These are phyloP conservation scores for Narcine bancroftii DNA, from an alignment of 2,113 vertebrate species.

Conservation along the genomic window DNA sequence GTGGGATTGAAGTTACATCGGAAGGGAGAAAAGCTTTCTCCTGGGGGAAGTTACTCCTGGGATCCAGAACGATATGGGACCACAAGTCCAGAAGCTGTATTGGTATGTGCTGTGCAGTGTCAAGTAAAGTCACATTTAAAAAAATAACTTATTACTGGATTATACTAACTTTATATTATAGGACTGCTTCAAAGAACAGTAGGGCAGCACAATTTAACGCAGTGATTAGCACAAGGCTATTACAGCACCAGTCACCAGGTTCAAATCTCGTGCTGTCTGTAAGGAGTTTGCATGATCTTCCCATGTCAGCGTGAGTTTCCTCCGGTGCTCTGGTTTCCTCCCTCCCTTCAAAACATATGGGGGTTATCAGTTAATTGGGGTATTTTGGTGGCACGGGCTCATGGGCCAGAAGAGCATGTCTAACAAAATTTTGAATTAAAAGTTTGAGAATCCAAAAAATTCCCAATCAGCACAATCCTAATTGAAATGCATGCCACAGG, in stretches of 20 bases:
- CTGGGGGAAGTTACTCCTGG: slow-evolving; percentile 53
- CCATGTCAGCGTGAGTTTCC: no score
- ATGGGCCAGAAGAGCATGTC: no score
- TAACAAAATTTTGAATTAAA: no score
- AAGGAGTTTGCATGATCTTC: no score
- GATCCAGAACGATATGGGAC: slow-evolving; percentile 49
- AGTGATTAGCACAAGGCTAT: no score
- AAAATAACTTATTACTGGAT: neutral
- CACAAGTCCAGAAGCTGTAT: slow-evolving; percentile 70
- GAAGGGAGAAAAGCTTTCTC: slow-evolving; percentile 69
- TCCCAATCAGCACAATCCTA: neutral
- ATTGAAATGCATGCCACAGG: neutral
- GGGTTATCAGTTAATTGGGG: no score
- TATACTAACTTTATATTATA: neutral
- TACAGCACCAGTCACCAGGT: no score
- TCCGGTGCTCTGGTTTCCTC: no score
- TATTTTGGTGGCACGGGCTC: no score
- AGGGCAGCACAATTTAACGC: neutral
- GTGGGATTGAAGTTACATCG: slow-evolving; percentile 86
- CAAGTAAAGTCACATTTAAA: neutral
- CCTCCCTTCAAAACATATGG: no score
- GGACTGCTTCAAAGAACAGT: neutral
- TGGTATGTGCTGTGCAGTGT: slow-evolving; percentile 57
- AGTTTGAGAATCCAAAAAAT: no score
- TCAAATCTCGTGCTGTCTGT: no score